Base-by-base conservation (phyloP, 2,797 vertebrate species). In the Decapterus maruadsi region DNA sequence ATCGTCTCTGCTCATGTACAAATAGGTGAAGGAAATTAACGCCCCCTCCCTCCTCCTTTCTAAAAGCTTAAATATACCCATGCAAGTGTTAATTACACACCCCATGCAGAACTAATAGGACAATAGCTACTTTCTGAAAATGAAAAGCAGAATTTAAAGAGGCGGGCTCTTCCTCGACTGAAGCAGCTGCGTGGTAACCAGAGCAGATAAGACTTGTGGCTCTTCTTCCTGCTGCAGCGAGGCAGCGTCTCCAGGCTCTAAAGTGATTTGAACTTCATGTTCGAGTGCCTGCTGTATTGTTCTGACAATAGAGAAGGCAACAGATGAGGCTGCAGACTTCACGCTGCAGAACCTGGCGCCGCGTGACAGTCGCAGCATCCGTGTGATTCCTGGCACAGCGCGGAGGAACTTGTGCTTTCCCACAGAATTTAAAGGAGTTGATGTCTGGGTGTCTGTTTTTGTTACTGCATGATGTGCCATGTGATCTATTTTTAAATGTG, bases 201-300 rank as follows among this genome's bases (percentile, higher is more conserved):
- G 51, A 75, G 43, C 40, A 31, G 70, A 26, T 19, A 11, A 9
- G 31, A 66, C n/a, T 7, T 3, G 3, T 50, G 8, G 6, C 57
- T 75, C 34, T 13, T 72, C 67, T 31, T 50, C 16, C 65, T 61
- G 45, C 46, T 7, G 34, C 72, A 9, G 66, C 48, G 56, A 70
- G 54, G 40, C 16, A 46, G 11, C 20, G 7, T 40, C 53, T 63
- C 53, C 16, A 40, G 0, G 46, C 63, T 63, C 19, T 46, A 26
- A 61, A 72, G 43, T 19, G 60, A 60, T 70, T 38, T 60, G 29
- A 64, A 59, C 63, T 66, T 72, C 6, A 0, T 45, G 62, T 68
- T 10, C 78, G 54, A 63, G 60, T 68, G 55, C 12, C 38, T 55
- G 60, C 55, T 70, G 57, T 17, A 3, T 14, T 29, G 20, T 17